These are phyloP conservation scores for Popillia japonica DNA, from an alignment of 1,140 invertebrate species.

Conservation along the genomic window DNA sequence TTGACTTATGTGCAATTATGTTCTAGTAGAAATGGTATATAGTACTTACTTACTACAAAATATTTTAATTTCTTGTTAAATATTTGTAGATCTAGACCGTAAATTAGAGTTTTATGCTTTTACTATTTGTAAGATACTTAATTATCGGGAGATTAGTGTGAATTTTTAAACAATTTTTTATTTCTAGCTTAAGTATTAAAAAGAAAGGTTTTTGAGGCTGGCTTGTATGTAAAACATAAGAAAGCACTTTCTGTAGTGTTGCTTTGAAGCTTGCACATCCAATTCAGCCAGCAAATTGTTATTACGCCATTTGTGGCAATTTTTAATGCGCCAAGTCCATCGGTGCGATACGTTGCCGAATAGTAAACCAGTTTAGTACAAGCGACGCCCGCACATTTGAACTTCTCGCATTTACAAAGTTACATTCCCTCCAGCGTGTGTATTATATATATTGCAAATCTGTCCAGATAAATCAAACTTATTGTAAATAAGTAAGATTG, in stretches of 20 bases:
- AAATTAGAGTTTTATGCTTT: slow-evolving; percentile 38
- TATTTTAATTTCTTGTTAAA: slow-evolving; percentile 32
- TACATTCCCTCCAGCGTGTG: slow-evolving; percentile 61
- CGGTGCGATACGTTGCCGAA: slow-evolving; percentile 22
- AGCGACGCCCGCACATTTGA: slow-evolving; percentile 24
- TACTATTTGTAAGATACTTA: slow-evolving; percentile 43
- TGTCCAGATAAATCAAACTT: slow-evolving; percentile 62
- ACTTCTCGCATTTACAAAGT: slow-evolving; percentile 38
- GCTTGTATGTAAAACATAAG: slow-evolving; percentile 43
- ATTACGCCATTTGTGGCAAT: slow-evolving; percentile 53
- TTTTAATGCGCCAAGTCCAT: slow-evolving; percentile 50
- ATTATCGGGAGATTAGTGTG: slow-evolving; percentile 43
- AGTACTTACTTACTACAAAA: slow-evolving; percentile 21
- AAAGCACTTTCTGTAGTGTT: slow-evolving; percentile 48
- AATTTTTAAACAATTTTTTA: slow-evolving; percentile 26
- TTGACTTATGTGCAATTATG: slow-evolving; percentile 25
- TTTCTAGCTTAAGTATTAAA: slow-evolving; percentile 36
- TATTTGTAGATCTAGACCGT: slow-evolving; percentile 22
- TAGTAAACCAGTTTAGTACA: neutral
- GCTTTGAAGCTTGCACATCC: slow-evolving; percentile 57
- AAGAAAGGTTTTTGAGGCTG: slow-evolving; percentile 40
- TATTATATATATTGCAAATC: slow-evolving; percentile 60
- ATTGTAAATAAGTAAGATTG: slow-evolving; percentile 60
- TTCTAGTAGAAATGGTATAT: slow-evolving; percentile 28
- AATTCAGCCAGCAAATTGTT: slow-evolving; percentile 55